phyloP scores from a whole-genome alignment of 37 sponge, comb jelly and placozoan genomes.

The Theonella swinhoei region DNA sequence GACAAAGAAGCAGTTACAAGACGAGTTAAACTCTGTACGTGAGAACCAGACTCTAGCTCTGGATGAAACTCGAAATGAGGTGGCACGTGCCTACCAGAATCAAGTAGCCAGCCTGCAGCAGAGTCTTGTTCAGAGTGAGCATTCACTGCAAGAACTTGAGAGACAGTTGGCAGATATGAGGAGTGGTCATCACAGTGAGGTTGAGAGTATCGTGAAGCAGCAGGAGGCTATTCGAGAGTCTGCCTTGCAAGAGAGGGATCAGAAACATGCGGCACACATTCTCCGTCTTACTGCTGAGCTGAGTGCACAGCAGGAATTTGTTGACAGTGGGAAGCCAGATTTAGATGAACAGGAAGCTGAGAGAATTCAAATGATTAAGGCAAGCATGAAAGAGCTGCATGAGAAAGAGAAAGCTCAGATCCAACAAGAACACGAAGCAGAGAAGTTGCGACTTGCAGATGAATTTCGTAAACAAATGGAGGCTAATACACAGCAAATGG shows the following conservation, averaged over 20 bases:
- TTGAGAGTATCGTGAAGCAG: not conserved
- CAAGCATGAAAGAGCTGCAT: constrained; percentile 48
- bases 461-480: constrained; percentile 41
- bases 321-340: constrained; percentile 3
- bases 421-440: constrained; percentile 13
- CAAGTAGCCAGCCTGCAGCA: constrained; percentile 33
- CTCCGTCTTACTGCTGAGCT: constrained; percentile 37
- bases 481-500: constrained; percentile 20
- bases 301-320: not conserved
- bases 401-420: constrained; percentile 43
- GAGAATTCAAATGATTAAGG: constrained; percentile 56
- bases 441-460: constrained; percentile 23
- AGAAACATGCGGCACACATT: constrained; percentile 50
- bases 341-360: constrained; percentile 53
- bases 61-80: constrained; percentile 15
- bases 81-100: not conserved
- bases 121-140: constrained; percentile 22
- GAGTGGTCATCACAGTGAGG: constrained; percentile 3
- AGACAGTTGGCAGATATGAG: constrained; percentile 16
- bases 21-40: constrained; percentile 11
- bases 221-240: constrained; percentile 5
- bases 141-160: constrained; percentile 6
- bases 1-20: constrained; percentile 4
- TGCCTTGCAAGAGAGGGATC: constrained; percentile 10
- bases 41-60: constrained; percentile 21